A percentile compares a stretch with the other conserved stretches of the same genome.
Conservation (phyloP, 2,113 vertebrate species). For the Delphinapterus leucas region DNA sequence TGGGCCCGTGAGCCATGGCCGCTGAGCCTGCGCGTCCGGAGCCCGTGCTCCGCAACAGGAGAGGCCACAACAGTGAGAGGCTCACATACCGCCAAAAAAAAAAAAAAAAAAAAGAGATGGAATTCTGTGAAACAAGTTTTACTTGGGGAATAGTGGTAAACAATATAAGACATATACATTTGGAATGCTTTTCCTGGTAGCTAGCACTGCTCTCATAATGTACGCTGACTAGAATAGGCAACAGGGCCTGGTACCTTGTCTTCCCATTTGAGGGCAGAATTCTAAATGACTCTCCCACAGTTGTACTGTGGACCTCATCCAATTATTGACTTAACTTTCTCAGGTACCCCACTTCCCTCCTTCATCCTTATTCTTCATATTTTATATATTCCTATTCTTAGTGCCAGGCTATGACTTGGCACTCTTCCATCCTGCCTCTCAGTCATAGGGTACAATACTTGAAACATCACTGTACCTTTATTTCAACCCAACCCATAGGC, state of each 20-base stretch:
- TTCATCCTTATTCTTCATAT: neutral
- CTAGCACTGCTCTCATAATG: neutral
- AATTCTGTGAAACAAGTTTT: neutral
- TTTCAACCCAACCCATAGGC: neutral
- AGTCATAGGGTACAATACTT: neutral
- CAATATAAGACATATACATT: neutral
- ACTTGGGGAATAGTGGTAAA: neutral
- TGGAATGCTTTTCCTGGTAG: neutral
- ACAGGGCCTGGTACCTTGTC: neutral
- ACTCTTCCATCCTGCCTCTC: neutral
- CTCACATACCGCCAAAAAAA: too few species aligned
- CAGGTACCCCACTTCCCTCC: neutral
- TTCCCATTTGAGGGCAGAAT: neutral
- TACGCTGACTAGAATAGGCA: rapidly evolving
- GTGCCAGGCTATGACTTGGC: neutral
- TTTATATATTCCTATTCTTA: neutral
- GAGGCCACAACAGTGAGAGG: too few species aligned
- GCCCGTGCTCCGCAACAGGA: too few species aligned
- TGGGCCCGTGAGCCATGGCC: too few species aligned
- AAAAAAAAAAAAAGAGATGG: neutral
- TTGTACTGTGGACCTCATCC: neutral
- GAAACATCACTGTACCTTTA: neutral
- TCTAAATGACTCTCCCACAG: neutral
- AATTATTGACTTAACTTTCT: neutral
- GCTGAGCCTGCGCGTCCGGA: too few species aligned